Evolutionary conservation across 2,113 vertebrate genomes (phyloP), one percentile per base, ranked within the genome.

Genomic region (Sceloporus tristichus): DNA sequence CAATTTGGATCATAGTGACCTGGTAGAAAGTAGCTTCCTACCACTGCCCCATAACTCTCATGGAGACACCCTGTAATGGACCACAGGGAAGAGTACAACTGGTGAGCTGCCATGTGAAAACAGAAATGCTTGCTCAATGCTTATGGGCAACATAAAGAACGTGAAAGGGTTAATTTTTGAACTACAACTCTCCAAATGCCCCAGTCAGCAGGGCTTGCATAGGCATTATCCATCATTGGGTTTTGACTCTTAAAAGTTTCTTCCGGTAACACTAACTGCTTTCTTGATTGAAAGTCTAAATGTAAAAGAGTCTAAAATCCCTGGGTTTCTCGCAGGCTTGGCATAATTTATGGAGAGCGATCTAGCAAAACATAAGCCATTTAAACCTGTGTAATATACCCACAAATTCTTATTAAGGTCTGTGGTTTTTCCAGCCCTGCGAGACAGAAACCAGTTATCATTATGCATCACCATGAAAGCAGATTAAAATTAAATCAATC

Each of bases 401-500:
- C 93, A 73, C 94, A 95, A 91, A 95, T 93, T 94, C 94, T 93
- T 93, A 96, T 95, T 95, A 95, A 94, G 92, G 94, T 93, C 93
- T 95, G 93, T 83, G 90, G 93, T 94, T 95, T 93, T 79, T 25
- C 80, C 94, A 94, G 82, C 89, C 95, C 96, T 93, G 42, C 0
- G 95, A 96, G 95, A 96, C 93, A 93, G 90, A 95, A 96, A 89
- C 92, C 92, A 85, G 95, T 89, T 95, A 96, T 96, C 95, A 92
- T 91, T 93, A 97, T 95, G 96, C 94, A 94, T 93, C 93, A 80
- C 95, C 95, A 95, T 82, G 96, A 95, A 96, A 93, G 92, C 91
- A 96, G 95, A 96, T 96, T 95, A 96, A 97, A 97, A 97, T 97
- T 94, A 96, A 97, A 96, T 96, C 96, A 93, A 96, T 96, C 95